Conservation (phyloP, 2,888 invertebrate genomes). For the Melieria crassipennis region DNA sequence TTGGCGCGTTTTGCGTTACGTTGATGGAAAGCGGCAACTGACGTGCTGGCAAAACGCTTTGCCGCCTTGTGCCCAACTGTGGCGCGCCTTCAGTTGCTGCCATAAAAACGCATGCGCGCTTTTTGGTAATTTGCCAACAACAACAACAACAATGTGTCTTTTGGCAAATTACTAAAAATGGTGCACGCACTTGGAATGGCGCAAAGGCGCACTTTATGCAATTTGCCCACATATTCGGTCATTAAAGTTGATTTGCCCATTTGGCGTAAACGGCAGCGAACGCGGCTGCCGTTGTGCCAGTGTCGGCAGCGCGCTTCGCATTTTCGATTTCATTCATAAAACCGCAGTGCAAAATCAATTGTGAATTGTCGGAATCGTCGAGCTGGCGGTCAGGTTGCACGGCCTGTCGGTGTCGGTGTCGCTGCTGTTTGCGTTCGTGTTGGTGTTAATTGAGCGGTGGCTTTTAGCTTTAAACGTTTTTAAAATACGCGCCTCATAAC, state of each 20-base stretch:
- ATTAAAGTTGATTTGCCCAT: slow-evolving; percentile 32
- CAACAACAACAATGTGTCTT: background rate
- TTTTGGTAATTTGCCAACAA: slow-evolving; percentile 23
- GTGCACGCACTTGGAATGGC: background rate
- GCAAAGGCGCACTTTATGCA: slow-evolving; percentile 12
- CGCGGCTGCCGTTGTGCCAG: background rate
- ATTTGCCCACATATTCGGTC: slow-evolving; percentile 22
- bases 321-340: slow-evolving; percentile 31
- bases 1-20: too few relatives aligned
- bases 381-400: too few relatives aligned
- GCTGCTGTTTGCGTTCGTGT: too few relatives aligned
- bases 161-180: background rate
- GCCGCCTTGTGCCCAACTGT: background rate
- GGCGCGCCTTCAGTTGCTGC: background rate
- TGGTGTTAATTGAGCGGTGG: too few relatives aligned
- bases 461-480: too few relatives aligned
- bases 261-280: background rate
- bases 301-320: slow-evolving; percentile 18
- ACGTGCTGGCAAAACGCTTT: too few relatives aligned
- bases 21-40: too few relatives aligned
- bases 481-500: too few relatives aligned
- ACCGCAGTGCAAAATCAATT: slow-evolving; percentile 18
- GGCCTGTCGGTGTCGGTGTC: too few relatives aligned
- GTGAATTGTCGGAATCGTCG: background rate
- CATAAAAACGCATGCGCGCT: slow-evolving; percentile 21